Base-by-base conservation (phyloP, 1,140 invertebrate species). In the Sarcophaga bullata region DNA sequence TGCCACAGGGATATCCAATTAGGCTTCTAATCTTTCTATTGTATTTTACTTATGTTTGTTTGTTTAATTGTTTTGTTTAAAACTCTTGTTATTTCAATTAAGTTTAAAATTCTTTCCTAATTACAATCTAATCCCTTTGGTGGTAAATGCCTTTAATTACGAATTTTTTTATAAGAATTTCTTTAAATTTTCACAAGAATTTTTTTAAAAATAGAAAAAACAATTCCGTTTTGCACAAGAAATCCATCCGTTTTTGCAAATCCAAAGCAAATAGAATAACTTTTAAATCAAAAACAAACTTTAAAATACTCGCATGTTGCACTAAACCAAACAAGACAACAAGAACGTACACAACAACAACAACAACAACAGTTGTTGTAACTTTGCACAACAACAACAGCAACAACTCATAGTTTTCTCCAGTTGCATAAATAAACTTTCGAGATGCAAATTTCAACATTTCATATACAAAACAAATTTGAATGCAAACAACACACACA, bases 211-310 rank as follows among this genome's bases (percentile, higher is more conserved):
- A n/a, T n/a, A n/a, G n/a, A 58, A 58, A 37, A 37, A 11, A 58
- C 13, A 58, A 15, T 6, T 15, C 7, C 54, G 3, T 58, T 58
- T 58, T 15, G 15, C 10, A 7, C 54, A 58, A 58, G 54, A 58
- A 58, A 58, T 58, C 54, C 54, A 58, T 58, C 25, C 25, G 25
- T 37, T 37, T n/a, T 37, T 58, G 15, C 54, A 58, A n/a, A 58
- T 58, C 54, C 15, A 58, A 58, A 58, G n/a, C 54, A n/a, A 58
- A 58, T n/a, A 58, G 54, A n/a, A 58, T 15, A 58, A 58, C 15
- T 58, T 58, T 58, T 58, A 58, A 58, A 58, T 58, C 54, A 58
- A 58, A 58, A 58, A 58, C 54, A 58, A 58, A 58, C 54, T 58
- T 58, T 58, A 58, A 58, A 58, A 58, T 58, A 37, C 25, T 37